Base-by-base conservation (phyloP, 2,888 invertebrate species). In the Drosophila rellima region DNA sequence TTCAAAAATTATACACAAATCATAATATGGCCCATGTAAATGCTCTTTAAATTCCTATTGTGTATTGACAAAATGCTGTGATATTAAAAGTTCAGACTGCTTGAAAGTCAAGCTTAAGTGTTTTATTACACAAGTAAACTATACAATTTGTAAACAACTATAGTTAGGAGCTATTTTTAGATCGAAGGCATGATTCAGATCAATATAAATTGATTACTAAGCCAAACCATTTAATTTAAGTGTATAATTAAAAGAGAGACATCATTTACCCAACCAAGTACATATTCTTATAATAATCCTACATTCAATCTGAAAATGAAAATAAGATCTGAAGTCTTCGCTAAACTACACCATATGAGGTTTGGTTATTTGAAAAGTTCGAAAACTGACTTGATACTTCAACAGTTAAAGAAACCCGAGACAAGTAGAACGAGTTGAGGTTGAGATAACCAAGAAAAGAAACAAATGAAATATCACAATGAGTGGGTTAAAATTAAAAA, bases 101-200 rank as follows among this genome's bases (percentile, higher is more conserved):
- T 29, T 31, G 6, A 52, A 39, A 54, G 29, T 23, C 51, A 59
- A 31, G 40, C 20, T 54, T 17, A 26, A 48, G 29, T 31, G n/a
- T 33, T 15, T 50, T 8, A 20, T 11, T 23, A n/a, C n/a, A 8
- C 18, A 56, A 35, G 40, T 31, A 48, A 59, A 40, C 29, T 54
- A n/a, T 18, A 10, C 1, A 40, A 39, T 29, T 17, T 47, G 17
- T 52, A 39, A 52, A 39, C 8, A 29, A 39, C 17, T 29, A 17
- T 29, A 7, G 26, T 26, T 13, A 17, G 7, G 13, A 37, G 7
- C 26, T 37, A 51, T 23, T 51, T 51, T 51, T 11, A 15, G 11
- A 47, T n/a, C n/a, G n/a, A n/a, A n/a, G 17, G 29, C n/a, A 18
- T 40, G 52, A 54, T 4, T 54, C 31, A 18, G 54, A 7, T 42